Base-by-base conservation (phyloP, 2,888 invertebrate genomes). In the Dolichomitus sp. region DNA sequence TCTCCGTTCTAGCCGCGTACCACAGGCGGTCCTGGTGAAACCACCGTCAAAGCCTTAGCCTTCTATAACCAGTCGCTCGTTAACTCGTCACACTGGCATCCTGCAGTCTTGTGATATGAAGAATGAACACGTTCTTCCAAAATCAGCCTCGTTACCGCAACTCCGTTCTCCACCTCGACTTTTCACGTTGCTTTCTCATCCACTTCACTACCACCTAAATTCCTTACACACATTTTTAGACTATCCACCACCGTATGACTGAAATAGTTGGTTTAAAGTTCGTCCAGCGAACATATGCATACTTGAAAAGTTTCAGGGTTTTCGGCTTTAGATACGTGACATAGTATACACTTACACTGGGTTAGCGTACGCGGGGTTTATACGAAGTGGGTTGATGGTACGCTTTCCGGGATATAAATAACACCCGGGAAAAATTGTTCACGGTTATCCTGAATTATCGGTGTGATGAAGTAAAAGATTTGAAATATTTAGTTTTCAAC, bases 71-170 rank as follows among this genome's bases (percentile, higher is more conserved):
- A 59, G 17, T 45, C 57, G 17, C 52, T 76, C 72, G 59, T 81
- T 68, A 42, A 54, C 77, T 45, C 61, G 33, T 19, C 42, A 42
- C 70, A 72, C 50, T 68, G 50, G 52, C 23, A 23, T 52, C 66
- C 81, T 81, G 77, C 77, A 61, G 23, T 42, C 23, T 48, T 59
- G 23, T 45, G 77, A 81, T 73, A 81, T 45, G 33, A 77, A 33
- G 19, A 73, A 77, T 77, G 40, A 59, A 76, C 65, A 19, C 37
- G 37, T 68, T 50, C 50, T 14, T 27, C 11, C 12, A 12, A 37
- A 12, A 54, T 42, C 17, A 37, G 14, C 19, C 17, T 33, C 23
- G 19, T 45, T 27, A 40, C 5, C 33, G 37, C n/a, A 23, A 4
- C n/a, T 23, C 37, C 37, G 37, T 37, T 2, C 9, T 40, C 40